Percentiles rank a stretch among this genome's conserved stretches.
Evolutionary conservation across 2,113 vertebrate genomes (phyloP).

Genomic region (Athene noctua): DNA sequence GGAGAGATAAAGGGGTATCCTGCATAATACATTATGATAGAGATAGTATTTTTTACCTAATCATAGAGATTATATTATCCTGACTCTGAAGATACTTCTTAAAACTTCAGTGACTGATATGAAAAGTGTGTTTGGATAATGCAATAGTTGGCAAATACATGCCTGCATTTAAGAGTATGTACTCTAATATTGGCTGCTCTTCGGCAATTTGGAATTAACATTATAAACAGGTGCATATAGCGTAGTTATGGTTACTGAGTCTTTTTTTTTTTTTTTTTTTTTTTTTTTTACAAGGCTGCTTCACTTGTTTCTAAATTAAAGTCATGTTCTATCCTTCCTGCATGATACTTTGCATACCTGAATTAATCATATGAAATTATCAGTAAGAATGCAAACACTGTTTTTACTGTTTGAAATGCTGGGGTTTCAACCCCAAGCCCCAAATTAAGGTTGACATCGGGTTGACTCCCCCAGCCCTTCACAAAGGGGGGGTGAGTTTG

Average conservation of each 20-base stretch:
- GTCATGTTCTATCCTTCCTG: neutral
- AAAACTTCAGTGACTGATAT: neutral
- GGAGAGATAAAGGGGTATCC: neutral
- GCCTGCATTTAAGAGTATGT: neutral
- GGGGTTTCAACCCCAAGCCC: too few species aligned
- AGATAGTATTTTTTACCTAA: neutral
- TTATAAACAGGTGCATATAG: neutral
- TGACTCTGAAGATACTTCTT: neutral
- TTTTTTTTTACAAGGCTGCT: neutral
- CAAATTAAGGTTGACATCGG: too few species aligned
- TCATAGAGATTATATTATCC: neutral
- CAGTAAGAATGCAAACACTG: neutral
- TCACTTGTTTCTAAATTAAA: neutral
- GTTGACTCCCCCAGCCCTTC: too few species aligned
- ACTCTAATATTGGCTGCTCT: neutral
- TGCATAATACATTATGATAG: accelerated
- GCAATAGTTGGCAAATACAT: neutral
- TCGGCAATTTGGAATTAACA: neutral
- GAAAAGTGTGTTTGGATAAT: neutral
- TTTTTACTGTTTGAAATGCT: neutral
- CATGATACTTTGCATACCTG: neutral
- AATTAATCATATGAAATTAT: neutral
- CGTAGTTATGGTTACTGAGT: neutral
- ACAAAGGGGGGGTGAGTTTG: too few species aligned
- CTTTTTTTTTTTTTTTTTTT: neutral